Conservation (phyloP, 2,888 invertebrate genomes). For the Sinotaia quadrata region DNA sequence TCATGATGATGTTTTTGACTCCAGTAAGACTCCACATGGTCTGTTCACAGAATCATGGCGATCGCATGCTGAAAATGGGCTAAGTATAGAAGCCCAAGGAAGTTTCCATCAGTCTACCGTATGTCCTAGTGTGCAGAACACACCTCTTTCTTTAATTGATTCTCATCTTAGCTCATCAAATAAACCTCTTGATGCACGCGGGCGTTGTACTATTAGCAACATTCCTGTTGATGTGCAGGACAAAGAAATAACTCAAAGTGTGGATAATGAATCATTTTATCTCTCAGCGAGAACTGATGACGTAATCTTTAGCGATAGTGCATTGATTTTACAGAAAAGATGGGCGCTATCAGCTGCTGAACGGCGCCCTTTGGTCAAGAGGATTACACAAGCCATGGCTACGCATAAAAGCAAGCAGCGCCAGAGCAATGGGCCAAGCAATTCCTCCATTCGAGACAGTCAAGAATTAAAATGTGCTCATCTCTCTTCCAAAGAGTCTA, state of each 20-base stretch:
- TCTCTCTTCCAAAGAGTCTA: not conserved
- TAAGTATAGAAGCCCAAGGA: no score
- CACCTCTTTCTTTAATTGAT: no score
- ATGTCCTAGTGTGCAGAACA: no score
- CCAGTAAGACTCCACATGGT: not conserved
- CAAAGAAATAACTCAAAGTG: no score
- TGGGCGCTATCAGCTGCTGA: not conserved
- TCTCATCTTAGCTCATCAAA: no score
- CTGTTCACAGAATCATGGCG: no score
- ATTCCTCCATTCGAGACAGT: not conserved
- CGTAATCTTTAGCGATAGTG: no score
- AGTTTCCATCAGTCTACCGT: no score
- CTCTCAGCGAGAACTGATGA: not conserved
- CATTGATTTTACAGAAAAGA: not conserved
- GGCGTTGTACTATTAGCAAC: no score
- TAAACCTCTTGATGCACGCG: no score
- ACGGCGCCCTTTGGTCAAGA: conserved; percentile 15
- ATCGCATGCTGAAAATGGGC: no score
- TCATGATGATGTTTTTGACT: not conserved
- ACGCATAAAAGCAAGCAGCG: not conserved
- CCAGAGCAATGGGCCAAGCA: not conserved
- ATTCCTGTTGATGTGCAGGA: no score
- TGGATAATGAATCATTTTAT: not conserved
- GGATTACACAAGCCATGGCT: conserved; percentile 24
- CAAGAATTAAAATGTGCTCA: not conserved